These are phyloP conservation scores for Pachyrhynchus sulphureomaculatus DNA, from an alignment of 1,140 invertebrate genomes.

Conservation along the genomic window DNA sequence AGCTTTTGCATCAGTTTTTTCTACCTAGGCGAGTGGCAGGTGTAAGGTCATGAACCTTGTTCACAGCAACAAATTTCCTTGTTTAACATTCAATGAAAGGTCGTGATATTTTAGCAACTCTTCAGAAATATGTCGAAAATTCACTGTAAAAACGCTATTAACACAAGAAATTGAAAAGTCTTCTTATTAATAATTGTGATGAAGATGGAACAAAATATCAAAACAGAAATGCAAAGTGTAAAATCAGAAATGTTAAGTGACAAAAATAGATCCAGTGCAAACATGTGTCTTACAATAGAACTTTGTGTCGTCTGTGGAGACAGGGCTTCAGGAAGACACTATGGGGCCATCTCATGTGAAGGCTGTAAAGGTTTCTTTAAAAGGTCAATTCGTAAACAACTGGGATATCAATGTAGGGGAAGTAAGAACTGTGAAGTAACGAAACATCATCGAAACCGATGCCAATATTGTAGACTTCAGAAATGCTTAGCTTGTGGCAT, in stretches of 20 bases:
- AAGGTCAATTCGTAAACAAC: constrained; percentile 88
- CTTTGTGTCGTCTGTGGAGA: constrained; percentile 94
- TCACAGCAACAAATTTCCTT: constrained; percentile 32
- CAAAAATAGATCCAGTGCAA: constrained; percentile 41
- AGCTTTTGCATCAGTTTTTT: constrained; percentile 19
- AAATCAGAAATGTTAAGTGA: constrained; percentile 40
- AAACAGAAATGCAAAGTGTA: constrained; percentile 26
- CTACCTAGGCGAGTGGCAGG: constrained; percentile 36
- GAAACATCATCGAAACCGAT: constrained; percentile 94
- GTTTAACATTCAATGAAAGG: constrained; percentile 40
- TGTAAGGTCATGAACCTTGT: constrained; percentile 47
- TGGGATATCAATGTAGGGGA: constrained; percentile 94
- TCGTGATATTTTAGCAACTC: constrained; percentile 12
- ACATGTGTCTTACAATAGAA: constrained; percentile 61
- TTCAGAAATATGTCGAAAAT: constrained; percentile 4
- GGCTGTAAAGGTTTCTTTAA: constrained; percentile 94
- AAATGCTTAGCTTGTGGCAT: constrained; percentile 97
- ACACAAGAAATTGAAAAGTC: neutral
- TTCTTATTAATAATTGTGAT: neutral
- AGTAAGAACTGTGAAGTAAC: constrained; percentile 95
- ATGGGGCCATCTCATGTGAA: constrained; percentile 92
- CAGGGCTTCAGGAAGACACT: constrained; percentile 89
- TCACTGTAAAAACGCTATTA: too few relatives aligned
- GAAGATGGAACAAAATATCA: constrained; percentile 38
- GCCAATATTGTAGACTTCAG: constrained; percentile 96